phyloP scores from a whole-genome alignment of 2,888 invertebrate species.

The Spialia ferax region DNA sequence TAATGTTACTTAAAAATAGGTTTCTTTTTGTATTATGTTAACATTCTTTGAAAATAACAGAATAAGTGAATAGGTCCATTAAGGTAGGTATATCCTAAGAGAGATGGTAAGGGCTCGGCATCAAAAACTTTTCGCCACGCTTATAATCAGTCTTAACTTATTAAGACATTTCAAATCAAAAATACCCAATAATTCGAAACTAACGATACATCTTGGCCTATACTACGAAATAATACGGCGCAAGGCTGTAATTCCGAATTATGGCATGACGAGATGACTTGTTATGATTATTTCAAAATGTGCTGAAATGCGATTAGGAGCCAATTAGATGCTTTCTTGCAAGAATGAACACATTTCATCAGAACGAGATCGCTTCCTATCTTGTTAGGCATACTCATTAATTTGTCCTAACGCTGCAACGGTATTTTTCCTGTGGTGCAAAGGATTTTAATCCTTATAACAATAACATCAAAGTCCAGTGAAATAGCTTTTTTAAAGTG shows the following conservation, averaged over 20 bases:
- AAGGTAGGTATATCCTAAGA: no score
- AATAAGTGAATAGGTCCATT: no score
- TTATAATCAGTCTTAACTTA: neutral
- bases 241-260: constrained; percentile 12
- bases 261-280: constrained; percentile 8
- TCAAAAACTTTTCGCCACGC: neutral
- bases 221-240: neutral
- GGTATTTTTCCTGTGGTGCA: neutral
- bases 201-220: no score
- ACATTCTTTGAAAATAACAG: no score
- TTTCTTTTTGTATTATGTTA: no score
- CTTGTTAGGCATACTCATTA: constrained; percentile 21
- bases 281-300: constrained; percentile 18
- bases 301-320: constrained; percentile 14
- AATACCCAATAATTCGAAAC: no score
- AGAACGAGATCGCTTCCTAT: constrained; percentile 21
- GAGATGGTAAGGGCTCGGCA: no score
- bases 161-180: no score
- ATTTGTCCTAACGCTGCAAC: constrained; percentile 17
- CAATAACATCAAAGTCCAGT: neutral
- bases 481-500: neutral
- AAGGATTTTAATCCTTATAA: neutral
- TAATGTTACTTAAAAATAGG: no score
- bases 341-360: constrained; percentile 15
- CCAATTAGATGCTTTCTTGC: constrained; percentile 32